phyloP scores from a whole-genome alignment of 2,797 vertebrate genomes.

The Lagocephalus sceleratus region DNA sequence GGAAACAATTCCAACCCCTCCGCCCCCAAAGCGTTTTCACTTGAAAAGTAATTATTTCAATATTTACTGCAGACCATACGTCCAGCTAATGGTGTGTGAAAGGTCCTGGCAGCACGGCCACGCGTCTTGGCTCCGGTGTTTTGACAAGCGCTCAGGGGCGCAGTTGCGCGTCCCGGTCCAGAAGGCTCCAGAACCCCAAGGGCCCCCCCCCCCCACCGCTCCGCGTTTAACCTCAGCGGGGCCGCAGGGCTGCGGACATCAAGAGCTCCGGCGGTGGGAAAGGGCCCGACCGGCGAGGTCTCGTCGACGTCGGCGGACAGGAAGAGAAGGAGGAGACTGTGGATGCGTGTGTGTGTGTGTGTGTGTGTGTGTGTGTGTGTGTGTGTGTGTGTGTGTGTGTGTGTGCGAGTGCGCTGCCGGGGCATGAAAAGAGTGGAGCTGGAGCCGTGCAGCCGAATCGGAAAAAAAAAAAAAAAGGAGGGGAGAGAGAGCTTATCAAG shows the following conservation, averaged over 20 bases:
- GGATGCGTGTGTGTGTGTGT: slow-evolving; percentile 9
- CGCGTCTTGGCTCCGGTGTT: slow-evolving; percentile 34
- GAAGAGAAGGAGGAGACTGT: slow-evolving; percentile 27
- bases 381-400: slow-evolving; percentile 22
- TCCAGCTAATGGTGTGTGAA: slow-evolving; percentile 21
- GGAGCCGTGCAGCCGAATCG: slow-evolving; percentile 36
- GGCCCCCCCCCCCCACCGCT: no score
- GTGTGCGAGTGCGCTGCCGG: not conserved
- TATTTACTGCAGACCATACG: no score
- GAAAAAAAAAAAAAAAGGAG: no score
- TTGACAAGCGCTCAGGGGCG: slow-evolving; percentile 53
- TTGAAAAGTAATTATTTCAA: no score
- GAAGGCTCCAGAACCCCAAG: slow-evolving; percentile 53
- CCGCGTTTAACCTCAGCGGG: slow-evolving; percentile 45
- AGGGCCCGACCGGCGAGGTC: slow-evolving; percentile 19
- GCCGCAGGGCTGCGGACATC: slow-evolving; percentile 1
- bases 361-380: not conserved
- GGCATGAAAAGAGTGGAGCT: slow-evolving; percentile 19
- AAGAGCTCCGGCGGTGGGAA: slow-evolving; percentile 53
- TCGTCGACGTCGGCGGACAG: slow-evolving; percentile 35
- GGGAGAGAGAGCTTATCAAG: slow-evolving; percentile 45
- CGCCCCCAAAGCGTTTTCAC: no score
- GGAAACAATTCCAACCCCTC: not conserved
- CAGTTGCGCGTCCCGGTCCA: slow-evolving; percentile 53
- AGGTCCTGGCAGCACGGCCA: slow-evolving; percentile 31